These are phyloP conservation scores for Pygoscelis adeliae DNA, from an alignment of 2,113 vertebrate genomes.

Conservation along the genomic window DNA sequence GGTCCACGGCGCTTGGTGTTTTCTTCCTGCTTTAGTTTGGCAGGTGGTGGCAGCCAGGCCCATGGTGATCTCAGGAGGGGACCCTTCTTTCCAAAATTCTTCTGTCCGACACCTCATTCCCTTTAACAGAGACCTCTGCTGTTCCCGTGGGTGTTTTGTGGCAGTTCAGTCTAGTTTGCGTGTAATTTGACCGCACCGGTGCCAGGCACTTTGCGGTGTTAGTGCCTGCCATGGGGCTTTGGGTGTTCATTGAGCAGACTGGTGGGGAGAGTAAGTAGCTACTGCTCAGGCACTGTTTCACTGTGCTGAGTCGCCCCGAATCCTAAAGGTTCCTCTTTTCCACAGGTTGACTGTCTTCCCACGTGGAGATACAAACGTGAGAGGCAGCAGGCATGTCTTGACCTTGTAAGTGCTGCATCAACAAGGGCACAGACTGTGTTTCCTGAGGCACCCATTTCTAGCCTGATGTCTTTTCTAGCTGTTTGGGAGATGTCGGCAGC, in stretches of 20 bases:
- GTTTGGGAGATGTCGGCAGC: not conserved
- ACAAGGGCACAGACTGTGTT: not conserved
- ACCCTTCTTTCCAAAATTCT: not conserved
- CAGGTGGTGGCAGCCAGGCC: not conserved
- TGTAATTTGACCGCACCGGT: not conserved
- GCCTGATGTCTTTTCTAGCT: not conserved
- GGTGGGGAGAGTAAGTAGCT: no score
- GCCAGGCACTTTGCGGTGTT: rapidly evolving
- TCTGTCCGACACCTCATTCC: no score
- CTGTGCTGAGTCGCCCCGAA: rapidly evolving
- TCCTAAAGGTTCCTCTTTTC: not conserved
- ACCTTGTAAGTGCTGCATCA: not conserved
- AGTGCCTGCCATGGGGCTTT: not conserved
- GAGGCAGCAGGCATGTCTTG: not conserved
- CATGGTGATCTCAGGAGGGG: not conserved
- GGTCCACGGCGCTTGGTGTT: not conserved
- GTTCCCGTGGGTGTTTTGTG: not conserved
- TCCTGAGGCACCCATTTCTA: not conserved
- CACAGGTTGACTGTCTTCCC: not conserved
- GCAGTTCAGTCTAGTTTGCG: not conserved
- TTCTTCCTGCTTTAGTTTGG: not conserved
- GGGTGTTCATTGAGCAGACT: not conserved
- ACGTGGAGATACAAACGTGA: not conserved
- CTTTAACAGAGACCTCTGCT: not conserved
- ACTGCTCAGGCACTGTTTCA: not conserved